Percentiles rank a stretch among this genome's conserved stretches.
phyloP scores from a whole-genome alignment of 2,113 vertebrate genomes.

The Atlantisia rogersi region DNA sequence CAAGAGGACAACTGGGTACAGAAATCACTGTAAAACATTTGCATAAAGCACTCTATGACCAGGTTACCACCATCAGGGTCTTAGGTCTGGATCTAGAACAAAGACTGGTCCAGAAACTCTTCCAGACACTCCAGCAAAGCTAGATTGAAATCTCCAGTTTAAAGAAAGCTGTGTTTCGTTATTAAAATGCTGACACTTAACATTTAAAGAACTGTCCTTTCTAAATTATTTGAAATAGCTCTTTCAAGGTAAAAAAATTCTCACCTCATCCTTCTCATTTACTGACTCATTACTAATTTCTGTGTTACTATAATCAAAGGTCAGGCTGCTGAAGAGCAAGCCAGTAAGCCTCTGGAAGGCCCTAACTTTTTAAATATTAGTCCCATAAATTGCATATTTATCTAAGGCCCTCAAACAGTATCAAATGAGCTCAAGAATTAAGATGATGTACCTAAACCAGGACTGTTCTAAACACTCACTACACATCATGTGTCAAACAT shows the following conservation, averaged over 20 bases:
- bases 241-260: not conserved
- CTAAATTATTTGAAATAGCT: not conserved
- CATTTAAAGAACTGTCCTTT: not conserved
- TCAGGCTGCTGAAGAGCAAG: not conserved
- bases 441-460: not conserved
- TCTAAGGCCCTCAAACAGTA: rapidly evolving
- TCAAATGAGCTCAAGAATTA: not conserved
- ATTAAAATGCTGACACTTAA: not conserved
- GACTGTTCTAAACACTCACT: not conserved
- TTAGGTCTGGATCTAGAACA: not conserved
- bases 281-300: not conserved
- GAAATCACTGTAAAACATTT: not conserved
- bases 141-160: not conserved
- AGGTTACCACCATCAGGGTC: not conserved
- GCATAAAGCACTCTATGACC: not conserved
- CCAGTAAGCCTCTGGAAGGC: not conserved
- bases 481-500: not conserved
- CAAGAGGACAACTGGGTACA: not conserved
- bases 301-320: not conserved
- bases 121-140: not conserved
- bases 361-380: not conserved
- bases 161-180: not conserved
- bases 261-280: not conserved
- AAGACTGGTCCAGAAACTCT: not conserved
- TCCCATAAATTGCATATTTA: not conserved